Evolutionary conservation across 1,140 invertebrate genomes (phyloP), one percentile per base, ranked within the genome.

Genomic region (Lepidurus couesii): DNA sequence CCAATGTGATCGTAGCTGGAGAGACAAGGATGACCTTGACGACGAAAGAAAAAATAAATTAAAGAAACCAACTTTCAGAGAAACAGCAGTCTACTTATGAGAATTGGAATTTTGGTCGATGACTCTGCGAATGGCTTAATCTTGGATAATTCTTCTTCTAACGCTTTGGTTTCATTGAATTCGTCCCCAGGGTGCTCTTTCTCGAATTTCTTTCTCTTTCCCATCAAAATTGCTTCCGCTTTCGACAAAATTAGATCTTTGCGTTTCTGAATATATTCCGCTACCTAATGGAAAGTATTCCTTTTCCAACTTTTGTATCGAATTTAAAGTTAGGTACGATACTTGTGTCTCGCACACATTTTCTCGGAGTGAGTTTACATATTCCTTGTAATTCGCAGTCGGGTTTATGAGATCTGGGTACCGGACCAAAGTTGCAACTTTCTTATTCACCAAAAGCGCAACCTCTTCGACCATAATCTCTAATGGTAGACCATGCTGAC

Each of bases 81-180:
- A 7, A 42, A 44, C n/a, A 2, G 6, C 43, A 42, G 5, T 11
- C 13, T 79, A 79, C 78, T 79, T 79, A 75, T 79, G 45, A 79
- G 53, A 26, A 79, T 34, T 43, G 74, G 78, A 75, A 79, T n/a
- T 75, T 75, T 79, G 73, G 75, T 75, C 11, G 75, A 75, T 34
- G 74, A 42, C 75, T 79, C 45, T 34, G 78, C 24, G 43, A 79
- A 75, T 13, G 65, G 10, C 13, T 21, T 16, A 13, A 79, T 75
- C 42, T 79, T 79, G 5, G 9, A 42, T 26, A 79, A 42, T 79
- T 79, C 78, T 75, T 79, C 78, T 79, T 79, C 42, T 43, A 79
- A 45, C 42, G 74, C 78, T 21, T 47, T 11, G 16, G 75, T 24
- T 42, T 43, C 43, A 74, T 79, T 45, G 26, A 79, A 79, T 13